Evolutionary conservation across 2,888 invertebrate genomes (phyloP).

Genomic region (Drosophila cracens): DNA sequence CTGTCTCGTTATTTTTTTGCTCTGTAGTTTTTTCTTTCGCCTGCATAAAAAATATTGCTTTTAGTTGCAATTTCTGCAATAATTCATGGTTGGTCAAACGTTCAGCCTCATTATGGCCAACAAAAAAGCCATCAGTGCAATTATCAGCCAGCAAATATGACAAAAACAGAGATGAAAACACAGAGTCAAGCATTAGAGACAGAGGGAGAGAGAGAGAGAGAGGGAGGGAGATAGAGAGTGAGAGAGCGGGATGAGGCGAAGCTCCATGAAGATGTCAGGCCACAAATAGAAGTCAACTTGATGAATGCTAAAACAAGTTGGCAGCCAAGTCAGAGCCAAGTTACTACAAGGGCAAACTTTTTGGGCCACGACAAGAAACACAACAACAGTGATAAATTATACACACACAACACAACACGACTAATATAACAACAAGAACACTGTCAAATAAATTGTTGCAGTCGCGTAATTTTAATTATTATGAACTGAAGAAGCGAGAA

Average conservation of each 20-base stretch:
- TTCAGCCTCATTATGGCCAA: slow-evolving; percentile 52
- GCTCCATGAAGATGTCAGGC: slow-evolving; percentile 42
- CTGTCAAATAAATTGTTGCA: slow-evolving; percentile 63
- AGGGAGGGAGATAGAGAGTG: not conserved
- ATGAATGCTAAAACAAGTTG: slow-evolving; percentile 75
- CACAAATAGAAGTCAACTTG: slow-evolving; percentile 55
- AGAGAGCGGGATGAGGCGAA: not conserved
- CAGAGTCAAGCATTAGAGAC: not conserved
- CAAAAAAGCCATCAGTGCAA: slow-evolving; percentile 51
- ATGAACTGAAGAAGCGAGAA: slow-evolving; percentile 58
- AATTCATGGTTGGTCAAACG: slow-evolving; percentile 61
- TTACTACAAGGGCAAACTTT: slow-evolving; percentile 66
- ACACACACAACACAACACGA: slow-evolving; percentile 52
- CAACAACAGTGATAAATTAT: slow-evolving; percentile 61
- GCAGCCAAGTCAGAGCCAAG: slow-evolving; percentile 59
- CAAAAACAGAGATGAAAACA: slow-evolving; percentile 42
- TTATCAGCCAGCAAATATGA: slow-evolving; percentile 54
- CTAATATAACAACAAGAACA: slow-evolving; percentile 29
- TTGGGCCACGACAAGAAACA: slow-evolving; percentile 35
- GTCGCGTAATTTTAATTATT: slow-evolving; percentile 73
- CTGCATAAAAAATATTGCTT: slow-evolving; percentile 35
- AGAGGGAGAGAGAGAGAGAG: not conserved
- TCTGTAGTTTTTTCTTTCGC: not conserved
- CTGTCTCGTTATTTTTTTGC: not conserved
- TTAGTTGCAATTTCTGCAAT: slow-evolving; percentile 51